Conservation (phyloP, 2,113 vertebrate genomes). For the Empidonax alnorum region DNA sequence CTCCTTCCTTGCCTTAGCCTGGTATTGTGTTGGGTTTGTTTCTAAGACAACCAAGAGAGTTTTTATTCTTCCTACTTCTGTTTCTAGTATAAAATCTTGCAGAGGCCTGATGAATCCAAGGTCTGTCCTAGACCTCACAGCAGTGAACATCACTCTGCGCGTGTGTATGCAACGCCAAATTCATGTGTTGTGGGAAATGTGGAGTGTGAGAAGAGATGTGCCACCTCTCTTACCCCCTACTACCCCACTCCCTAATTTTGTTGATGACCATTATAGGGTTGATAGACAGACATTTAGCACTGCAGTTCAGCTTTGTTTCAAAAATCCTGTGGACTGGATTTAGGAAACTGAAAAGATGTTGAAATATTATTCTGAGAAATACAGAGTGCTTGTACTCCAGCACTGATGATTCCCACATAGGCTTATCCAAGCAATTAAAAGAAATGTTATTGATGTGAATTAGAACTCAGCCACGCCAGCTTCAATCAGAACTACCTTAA, state of each 20-base stretch:
- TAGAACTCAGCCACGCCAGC: not conserved
- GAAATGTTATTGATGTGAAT: not conserved
- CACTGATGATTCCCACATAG: fast-evolving
- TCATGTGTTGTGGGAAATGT: not conserved
- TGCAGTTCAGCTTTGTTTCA: not conserved
- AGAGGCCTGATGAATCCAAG: not conserved
- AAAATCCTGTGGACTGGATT: not conserved
- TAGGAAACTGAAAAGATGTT: not conserved
- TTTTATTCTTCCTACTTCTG: not conserved
- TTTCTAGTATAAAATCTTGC: not conserved
- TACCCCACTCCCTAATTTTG: fast-evolving
- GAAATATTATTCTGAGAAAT: not conserved
- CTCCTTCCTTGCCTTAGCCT: not conserved
- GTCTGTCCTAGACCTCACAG: not conserved
- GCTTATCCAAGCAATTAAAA: not conserved
- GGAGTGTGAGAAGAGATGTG: not conserved
- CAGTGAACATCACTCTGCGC: not conserved
- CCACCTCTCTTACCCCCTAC: fast-evolving
- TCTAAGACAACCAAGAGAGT: not conserved
- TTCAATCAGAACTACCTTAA: not conserved
- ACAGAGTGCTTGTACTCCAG: not conserved
- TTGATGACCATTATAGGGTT: not conserved
- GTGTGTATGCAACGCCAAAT: no score
- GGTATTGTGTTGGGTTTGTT: not conserved
- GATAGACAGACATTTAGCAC: fast-evolving